These are phyloP conservation scores for Reticulitermes speratus DNA, from an alignment of 1,140 invertebrate species.

Conservation along the genomic window DNA sequence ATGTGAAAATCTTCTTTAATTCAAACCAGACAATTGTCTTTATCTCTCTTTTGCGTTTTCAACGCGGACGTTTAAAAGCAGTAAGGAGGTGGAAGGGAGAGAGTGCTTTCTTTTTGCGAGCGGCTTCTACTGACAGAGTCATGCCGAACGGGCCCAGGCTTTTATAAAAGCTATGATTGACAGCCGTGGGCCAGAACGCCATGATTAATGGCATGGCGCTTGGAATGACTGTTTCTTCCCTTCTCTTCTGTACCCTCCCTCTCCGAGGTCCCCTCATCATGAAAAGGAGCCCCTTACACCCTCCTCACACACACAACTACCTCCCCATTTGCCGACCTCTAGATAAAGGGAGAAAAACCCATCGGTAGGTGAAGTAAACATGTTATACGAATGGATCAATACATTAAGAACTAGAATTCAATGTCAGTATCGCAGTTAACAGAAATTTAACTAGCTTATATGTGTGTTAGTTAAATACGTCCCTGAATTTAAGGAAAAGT, in stretches of 20 bases:
- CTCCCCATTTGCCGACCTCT: constrained; percentile 3
- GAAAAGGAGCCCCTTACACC: background rate
- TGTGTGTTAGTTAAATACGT: too few species aligned
- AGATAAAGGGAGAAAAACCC: constrained; percentile 6
- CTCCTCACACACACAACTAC: background rate
- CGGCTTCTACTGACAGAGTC: constrained; percentile 10
- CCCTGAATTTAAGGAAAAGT: too few species aligned
- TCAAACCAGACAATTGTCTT: background rate
- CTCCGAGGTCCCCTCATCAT: background rate
- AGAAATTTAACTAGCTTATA: too few species aligned
- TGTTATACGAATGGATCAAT: constrained; percentile 7
- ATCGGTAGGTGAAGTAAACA: constrained; percentile 18
- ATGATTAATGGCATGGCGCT: constrained; percentile 14
- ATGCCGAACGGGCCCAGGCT: background rate
- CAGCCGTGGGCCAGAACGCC: constrained; percentile 14
- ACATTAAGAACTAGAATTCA: background rate
- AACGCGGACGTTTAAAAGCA: background rate
- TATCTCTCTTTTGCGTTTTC: background rate
- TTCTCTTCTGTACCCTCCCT: background rate
- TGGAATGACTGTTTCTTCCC: constrained; percentile 15
- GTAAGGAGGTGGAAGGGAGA: background rate
- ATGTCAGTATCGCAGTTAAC: background rate
- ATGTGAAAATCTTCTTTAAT: background rate
- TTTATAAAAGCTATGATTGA: constrained; percentile 17
- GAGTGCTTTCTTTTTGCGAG: constrained; percentile 2